A percentile compares a stretch with the other conserved stretches of the same genome.
phyloP scores from a whole-genome alignment of 2,113 vertebrate genomes.

The Gorsachius goisagi region DNA sequence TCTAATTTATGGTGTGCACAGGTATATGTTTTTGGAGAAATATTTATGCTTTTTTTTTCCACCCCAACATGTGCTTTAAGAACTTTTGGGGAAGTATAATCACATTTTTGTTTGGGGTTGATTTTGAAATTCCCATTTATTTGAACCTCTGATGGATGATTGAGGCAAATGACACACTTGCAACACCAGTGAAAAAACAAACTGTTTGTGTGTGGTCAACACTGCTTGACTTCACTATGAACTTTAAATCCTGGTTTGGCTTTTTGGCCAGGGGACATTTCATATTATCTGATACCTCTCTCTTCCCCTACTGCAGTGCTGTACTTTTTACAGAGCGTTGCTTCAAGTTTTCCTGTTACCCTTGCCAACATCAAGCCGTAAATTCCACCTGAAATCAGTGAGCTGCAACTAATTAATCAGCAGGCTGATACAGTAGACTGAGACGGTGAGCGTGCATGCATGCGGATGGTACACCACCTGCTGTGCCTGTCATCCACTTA shows the following conservation, averaged over 20 bases:
- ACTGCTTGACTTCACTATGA: neutral
- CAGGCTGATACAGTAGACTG: neutral
- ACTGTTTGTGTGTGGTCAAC: accelerated
- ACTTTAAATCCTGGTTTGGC: neutral
- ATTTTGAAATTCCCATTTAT: neutral
- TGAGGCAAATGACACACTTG: neutral
- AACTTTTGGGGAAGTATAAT: neutral
- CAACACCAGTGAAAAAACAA: neutral
- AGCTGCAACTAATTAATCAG: neutral
- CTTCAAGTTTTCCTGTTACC: neutral
- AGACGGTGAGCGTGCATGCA: neutral
- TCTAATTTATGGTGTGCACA: neutral
- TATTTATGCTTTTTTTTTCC: neutral
- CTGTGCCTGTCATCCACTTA: neutral
- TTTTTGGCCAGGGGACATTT: neutral
- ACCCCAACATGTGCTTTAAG: accelerated
- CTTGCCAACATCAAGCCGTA: neutral
- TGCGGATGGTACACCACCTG: neutral
- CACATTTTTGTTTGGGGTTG: neutral
- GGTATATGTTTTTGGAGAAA: neutral
- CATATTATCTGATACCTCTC: neutral
- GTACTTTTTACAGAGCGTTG: neutral
- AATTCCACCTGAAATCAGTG: neutral
- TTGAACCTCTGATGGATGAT: neutral
- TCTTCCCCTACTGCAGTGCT: neutral